A percentile compares a stretch with the other conserved stretches of the same genome.
Conservation (phyloP, 2,888 invertebrate genomes). For the Andrena camellia region DNA sequence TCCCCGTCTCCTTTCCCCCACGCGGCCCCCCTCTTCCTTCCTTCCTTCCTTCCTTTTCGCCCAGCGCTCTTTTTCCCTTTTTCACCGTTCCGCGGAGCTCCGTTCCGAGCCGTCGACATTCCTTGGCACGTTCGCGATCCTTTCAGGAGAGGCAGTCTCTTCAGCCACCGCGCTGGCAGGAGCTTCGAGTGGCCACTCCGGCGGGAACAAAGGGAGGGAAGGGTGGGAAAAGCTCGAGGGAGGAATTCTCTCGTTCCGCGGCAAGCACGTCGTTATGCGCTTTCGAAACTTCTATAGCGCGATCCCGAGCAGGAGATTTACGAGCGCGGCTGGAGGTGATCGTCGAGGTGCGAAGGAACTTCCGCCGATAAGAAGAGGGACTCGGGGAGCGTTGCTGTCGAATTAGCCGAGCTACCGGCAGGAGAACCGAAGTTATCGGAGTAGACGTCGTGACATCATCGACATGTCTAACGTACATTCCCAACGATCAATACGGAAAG, state of each 20-base stretch:
- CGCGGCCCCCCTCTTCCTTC: background rate
- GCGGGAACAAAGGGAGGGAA: conserved; percentile 16
- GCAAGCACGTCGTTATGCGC: conserved; percentile 44
- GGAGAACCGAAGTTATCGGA: too few species aligned
- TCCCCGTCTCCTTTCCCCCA: conserved; percentile 7
- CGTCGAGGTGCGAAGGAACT: conserved; percentile 22
- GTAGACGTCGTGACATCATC: too few species aligned
- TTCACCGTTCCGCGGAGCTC: conserved; percentile 1
- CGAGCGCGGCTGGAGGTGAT: conserved; percentile 6
- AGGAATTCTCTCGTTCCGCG: background rate
- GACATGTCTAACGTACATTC: too few species aligned
- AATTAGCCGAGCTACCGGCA: background rate
- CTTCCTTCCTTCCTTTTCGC: conserved; percentile 2
- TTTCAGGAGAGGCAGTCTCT: conserved; percentile 51
- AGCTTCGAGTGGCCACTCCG: conserved; percentile 55
- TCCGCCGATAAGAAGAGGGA: background rate
- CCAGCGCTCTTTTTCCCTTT: conserved; percentile 29
- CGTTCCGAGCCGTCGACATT: conserved; percentile 63
- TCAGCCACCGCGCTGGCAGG: conserved; percentile 23
- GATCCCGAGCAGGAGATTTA: conserved; percentile 33
- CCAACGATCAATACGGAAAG: too few species aligned
- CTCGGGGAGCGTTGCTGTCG: background rate
- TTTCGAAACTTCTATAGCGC: conserved; percentile 46
- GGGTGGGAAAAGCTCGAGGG: conserved; percentile 45
- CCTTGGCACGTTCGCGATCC: conserved; percentile 67